Evolutionary conservation across 2,888 invertebrate genomes (phyloP), one percentile per base, ranked within the genome.

Genomic region (Pyralis farinalis): DNA sequence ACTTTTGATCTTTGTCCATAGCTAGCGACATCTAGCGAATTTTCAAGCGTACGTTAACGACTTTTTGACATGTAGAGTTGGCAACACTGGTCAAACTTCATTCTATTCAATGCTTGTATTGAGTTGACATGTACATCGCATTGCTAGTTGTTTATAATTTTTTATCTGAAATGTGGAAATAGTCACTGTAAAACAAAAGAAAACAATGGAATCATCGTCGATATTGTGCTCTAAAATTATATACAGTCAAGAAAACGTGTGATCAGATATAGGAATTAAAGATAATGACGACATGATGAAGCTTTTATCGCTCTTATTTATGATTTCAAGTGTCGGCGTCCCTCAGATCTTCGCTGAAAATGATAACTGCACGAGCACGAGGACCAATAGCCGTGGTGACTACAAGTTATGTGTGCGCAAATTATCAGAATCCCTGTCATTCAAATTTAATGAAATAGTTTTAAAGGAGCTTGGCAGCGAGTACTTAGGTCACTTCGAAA

Each of bases 391-490:
- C 51, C 78, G 80, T 21, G 76, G 75, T 43, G 87, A 87, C 57
- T 75, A 77, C 51, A 85, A 82, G 60, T 48, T 63, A 40, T 80
- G 78, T 48, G 77, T 88, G 42, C 71, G 69, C 10, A 71, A 69
- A 46, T 58, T 87, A 52, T 68, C 87, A 0, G 76, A 80, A 33
- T 71, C 71, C 28, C 58, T 88, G 46, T 66, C 77, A 9, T 72
- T 49, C 46, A 82, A 80, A 49, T 85, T 88, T 49, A 73, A 61
- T 49, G 86, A 87, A 46, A 75, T 84, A 40, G 71, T 83, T 16
- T 62, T 74, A n/a, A 79, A 80, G 41, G 86, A 88, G 57, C 69
- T 88, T 3, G 81, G 84, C 30, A 83, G 78, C 49, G 80, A 88
- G 51, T 82, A 83, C 46, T 72, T 82, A 12, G 62, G 77, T 8